phyloP scores from a whole-genome alignment of 2,797 vertebrate species.

The Poecilia picta region DNA sequence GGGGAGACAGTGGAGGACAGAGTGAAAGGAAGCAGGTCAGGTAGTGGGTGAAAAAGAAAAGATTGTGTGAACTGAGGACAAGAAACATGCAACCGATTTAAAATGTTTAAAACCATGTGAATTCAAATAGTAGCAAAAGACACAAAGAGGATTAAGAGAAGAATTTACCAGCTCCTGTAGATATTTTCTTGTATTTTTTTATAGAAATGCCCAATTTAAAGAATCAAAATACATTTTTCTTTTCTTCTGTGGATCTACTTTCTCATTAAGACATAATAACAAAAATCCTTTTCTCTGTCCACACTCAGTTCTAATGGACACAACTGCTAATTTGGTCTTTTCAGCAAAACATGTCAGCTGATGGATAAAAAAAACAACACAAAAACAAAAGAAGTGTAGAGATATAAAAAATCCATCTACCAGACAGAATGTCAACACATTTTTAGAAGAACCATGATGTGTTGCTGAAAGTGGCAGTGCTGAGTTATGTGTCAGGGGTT shows the following conservation, averaged over 20 bases:
- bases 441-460: not conserved
- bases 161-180: not conserved
- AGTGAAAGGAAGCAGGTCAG: slow-evolving; percentile 43
- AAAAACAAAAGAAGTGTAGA: not conserved
- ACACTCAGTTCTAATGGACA: not conserved
- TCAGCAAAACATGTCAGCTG: not conserved
- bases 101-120: not conserved
- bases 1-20: slow-evolving; percentile 39
- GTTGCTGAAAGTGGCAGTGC: not conserved
- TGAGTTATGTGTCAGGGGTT: slow-evolving; percentile 36
- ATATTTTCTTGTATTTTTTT: not conserved
- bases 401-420: not conserved
- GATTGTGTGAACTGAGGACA: slow-evolving; percentile 23
- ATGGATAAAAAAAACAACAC: not conserved
- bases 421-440: not conserved
- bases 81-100: slow-evolving; percentile 30
- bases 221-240: not conserved
- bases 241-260: not conserved
- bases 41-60: slow-evolving; percentile 45
- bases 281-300: not conserved
- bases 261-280: not conserved
- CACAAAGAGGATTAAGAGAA: not conserved
- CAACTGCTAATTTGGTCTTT: not conserved
- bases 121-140: not conserved
- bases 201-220: not conserved